Percentiles rank a stretch among this genome's conserved stretches.
Conservation (phyloP, 2,888 invertebrate species). For the Osedax fenrisi region DNA sequence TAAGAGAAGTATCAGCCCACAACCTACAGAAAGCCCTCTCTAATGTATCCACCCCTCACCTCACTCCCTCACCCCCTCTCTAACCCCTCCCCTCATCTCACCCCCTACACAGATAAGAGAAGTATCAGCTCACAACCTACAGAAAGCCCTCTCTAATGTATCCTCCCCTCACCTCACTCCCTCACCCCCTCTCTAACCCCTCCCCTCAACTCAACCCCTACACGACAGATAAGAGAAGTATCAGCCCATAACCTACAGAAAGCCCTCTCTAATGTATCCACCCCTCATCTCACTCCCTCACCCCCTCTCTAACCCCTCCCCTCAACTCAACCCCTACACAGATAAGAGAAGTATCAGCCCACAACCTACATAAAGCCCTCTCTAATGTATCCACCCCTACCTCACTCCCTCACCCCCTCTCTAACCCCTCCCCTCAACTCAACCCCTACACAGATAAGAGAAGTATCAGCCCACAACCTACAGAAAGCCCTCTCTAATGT, state of each 20-base stretch:
- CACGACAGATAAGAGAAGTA: slow-evolving; percentile 72
- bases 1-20: no score
- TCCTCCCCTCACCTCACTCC: no score
- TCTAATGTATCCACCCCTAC: slow-evolving; percentile 52
- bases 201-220: slow-evolving; percentile 69
- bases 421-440: neutral
- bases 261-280: slow-evolving; percentile 54
- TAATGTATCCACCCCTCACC: no score
- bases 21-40: no score
- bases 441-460: slow-evolving; percentile 49
- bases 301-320: slow-evolving; percentile 74
- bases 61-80: no score
- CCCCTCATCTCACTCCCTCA: no score
- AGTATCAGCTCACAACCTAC: slow-evolving; percentile 63
- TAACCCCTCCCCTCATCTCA: slow-evolving; percentile 64
- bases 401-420: neutral
- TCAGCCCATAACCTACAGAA: slow-evolving; percentile 64
- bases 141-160: slow-evolving; percentile 55
- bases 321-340: no score
- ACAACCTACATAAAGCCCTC: no score
- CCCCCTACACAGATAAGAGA: slow-evolving; percentile 51
- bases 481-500: slow-evolving; percentile 55
- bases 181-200: no score
- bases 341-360: no score
- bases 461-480: slow-evolving; percentile 63